Conservation (phyloP, 1,140 invertebrate species). For the Lordiphosa collinella region DNA sequence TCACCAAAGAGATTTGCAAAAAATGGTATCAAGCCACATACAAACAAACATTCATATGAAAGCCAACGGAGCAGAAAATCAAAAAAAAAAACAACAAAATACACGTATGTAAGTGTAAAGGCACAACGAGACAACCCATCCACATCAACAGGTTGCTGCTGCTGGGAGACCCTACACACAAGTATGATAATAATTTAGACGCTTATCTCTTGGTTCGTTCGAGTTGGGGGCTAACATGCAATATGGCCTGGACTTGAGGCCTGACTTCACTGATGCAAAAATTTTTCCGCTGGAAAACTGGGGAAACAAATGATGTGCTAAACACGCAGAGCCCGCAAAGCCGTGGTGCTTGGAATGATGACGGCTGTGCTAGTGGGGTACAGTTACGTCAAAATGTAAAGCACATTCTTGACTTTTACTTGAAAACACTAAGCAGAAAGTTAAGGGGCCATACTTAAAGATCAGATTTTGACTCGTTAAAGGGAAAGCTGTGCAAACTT, state of each 20-base stretch:
- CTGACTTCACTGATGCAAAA: slow-evolving; percentile 30
- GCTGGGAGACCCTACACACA: slow-evolving; percentile 23
- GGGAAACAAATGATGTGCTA: slow-evolving; percentile 61
- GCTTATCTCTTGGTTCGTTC: slow-evolving; percentile 46
- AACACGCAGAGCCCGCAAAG: slow-evolving; percentile 43
- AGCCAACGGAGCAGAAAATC: slow-evolving; percentile 70
- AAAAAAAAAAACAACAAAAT: slow-evolving; percentile 61
- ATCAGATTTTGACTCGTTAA: too few species aligned
- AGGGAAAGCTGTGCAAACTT: too few species aligned
- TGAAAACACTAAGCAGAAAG: slow-evolving; percentile 16
- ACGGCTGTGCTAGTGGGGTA: slow-evolving; percentile 20
- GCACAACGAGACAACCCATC: slow-evolving; percentile 12
- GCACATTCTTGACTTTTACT: slow-evolving; percentile 35
- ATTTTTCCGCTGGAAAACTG: slow-evolving; percentile 62
- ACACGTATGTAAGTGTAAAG: slow-evolving; percentile 30
- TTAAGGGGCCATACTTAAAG: neutral
- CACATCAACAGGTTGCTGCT: slow-evolving; percentile 12
- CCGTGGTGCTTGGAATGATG: slow-evolving; percentile 1
- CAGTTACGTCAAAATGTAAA: slow-evolving; percentile 59
- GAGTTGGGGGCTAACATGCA: slow-evolving; percentile 46
- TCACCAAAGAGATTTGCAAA: slow-evolving; percentile 11
- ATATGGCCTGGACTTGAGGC: slow-evolving; percentile 51
- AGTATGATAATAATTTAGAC: slow-evolving; percentile 73
- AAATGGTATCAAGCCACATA: slow-evolving; percentile 8
- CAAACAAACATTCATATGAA: slow-evolving; percentile 35